Base-by-base conservation (phyloP, 2,113 vertebrate genomes). In the Neolamprologus kungweensis region DNA sequence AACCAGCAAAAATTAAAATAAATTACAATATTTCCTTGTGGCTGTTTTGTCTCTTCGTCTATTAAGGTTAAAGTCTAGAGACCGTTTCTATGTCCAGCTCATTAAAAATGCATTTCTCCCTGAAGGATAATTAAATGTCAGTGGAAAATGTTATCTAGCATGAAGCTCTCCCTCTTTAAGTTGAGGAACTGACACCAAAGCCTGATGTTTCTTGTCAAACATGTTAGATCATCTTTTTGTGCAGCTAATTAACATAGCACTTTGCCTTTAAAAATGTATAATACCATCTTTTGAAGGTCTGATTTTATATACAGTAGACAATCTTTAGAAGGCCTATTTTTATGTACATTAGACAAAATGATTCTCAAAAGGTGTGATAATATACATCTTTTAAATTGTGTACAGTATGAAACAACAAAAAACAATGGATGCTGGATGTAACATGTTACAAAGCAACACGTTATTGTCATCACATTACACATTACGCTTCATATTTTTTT, bases 41-140 rank as follows among this genome's bases (percentile, higher is more conserved):
- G 71, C 51, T 73, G 45, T 63, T 37, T 63, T 85, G 37, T 37
- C 35, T 45, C 55, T 33, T 7, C 2, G 4, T 71, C 60, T 81
- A 33, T 8, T 14, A 51, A 55, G 89, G 45, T 84, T 47, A 17
- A 83, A 63, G 65, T 88, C 63, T 93, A 23, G 53, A 88, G 60
- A 85, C 47, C 11, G 28, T 81, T 60, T 82, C n/a, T 60, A 37
- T 87, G 37, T 73, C 73, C 55, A 68, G 23, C 73, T 84, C 81
- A 86, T 90, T 85, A 75, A 85, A 86, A 68, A 89, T 88, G 54
- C 85, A 87, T 89, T 85, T 80, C 40, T 88, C 86, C 80, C 86
- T 63, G 28, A 81, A 84, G 87, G 73, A 90, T 92, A 85, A 85
- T 88, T 90, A 88, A 87, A 93, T 91, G 85, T 91, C 89, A 89